These are phyloP conservation scores for Anagrus nilaparvatae DNA, from an alignment of 1,140 invertebrate species.

Conservation along the genomic window DNA sequence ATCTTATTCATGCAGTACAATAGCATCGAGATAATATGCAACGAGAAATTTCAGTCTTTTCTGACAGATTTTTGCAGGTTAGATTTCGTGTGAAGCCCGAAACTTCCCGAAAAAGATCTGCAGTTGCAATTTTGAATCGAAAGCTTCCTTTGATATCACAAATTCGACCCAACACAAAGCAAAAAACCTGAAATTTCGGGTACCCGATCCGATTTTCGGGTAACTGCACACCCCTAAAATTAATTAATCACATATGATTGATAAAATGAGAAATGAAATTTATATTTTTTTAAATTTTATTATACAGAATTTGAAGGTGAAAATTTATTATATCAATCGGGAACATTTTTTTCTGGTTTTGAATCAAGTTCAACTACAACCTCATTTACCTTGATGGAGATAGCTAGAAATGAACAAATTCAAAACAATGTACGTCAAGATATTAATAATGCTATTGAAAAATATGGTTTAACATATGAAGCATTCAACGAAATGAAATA, in stretches of 20 bases:
- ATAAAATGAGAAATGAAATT: constrained; percentile 16
- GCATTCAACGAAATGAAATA: constrained; percentile 33
- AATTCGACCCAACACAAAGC: neutral
- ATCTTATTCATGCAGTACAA: neutral
- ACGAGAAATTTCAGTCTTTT: neutral
- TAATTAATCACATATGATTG: constrained; percentile 26
- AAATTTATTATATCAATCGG: constrained; percentile 7
- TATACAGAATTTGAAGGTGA: constrained; percentile 27
- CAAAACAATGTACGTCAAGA: constrained; percentile 45
- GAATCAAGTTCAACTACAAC: constrained; percentile 43
- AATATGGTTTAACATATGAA: constrained; percentile 26
- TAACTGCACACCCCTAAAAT: too few relatives aligned
- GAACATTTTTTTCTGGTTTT: constrained; percentile 43
- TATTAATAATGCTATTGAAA: constrained; percentile 40
- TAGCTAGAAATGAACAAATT: constrained; percentile 31
- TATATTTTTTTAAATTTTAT: constrained; percentile 1
- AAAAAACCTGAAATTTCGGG: too few relatives aligned
- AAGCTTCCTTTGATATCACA: neutral
- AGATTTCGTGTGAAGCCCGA: too few relatives aligned
- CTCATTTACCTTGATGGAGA: constrained; percentile 21
- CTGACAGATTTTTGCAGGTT: neutral
- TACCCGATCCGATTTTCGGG: too few relatives aligned
- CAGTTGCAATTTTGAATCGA: neutral
- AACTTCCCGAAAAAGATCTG: neutral
- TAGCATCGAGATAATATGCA: neutral